Conservation (phyloP, 2,113 vertebrate species). For the Hypocryptadius cinnamomeus region DNA sequence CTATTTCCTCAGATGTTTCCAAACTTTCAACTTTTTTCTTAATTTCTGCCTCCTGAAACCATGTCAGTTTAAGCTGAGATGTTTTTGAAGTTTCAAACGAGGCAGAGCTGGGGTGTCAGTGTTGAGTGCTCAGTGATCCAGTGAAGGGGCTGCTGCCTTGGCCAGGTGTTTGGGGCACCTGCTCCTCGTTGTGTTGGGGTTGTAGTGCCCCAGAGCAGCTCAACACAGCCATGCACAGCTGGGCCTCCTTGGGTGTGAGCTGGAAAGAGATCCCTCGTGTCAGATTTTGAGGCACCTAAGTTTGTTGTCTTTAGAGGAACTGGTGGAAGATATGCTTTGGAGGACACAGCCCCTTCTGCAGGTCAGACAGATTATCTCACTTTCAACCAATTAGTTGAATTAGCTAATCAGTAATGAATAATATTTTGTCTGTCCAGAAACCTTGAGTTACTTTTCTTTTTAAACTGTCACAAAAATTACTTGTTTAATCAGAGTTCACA, state of each 20-base stretch:
- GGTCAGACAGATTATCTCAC: not conserved
- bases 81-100: not conserved
- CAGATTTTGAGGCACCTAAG: not conserved
- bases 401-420: not conserved
- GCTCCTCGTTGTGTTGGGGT: not conserved
- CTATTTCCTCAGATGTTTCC: not conserved
- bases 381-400: not conserved
- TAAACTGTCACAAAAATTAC: not conserved
- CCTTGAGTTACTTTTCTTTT: not conserved
- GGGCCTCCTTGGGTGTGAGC: not conserved
- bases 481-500: not conserved
- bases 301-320: not conserved
- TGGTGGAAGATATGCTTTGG: not conserved
- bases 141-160: fast-evolving
- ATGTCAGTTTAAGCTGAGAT: not conserved
- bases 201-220: not conserved
- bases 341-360: not conserved
- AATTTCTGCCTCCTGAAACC: not conserved
- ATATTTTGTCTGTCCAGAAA: not conserved
- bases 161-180: not conserved
- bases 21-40: not conserved
- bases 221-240: not conserved
- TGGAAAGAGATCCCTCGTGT: not conserved
- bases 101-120: not conserved
- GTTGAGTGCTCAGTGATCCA: not conserved